Evolutionary conservation across 2,113 vertebrate species (phyloP), one percentile per base, ranked within the genome.

Genomic region (Hippocampus zosterae): DNA sequence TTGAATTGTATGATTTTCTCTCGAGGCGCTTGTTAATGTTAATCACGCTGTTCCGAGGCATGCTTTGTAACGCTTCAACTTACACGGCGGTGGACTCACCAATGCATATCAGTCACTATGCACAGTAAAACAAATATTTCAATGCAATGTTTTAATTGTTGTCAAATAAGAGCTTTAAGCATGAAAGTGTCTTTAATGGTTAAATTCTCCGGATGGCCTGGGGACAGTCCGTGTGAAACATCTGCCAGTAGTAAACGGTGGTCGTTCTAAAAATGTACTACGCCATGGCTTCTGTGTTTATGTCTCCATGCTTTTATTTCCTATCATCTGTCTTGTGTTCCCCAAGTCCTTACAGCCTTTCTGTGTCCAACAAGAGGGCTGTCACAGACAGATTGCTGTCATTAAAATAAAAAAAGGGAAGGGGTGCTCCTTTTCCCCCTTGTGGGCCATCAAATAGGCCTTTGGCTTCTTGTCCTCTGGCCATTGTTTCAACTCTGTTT

Each of bases 291-390:
- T 71, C 41, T 61, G 65, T 72, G 66, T 77, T 77, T 74, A 83
- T 72, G 72, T 76, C 69, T 57, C 29, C n/a, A 7, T 74, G 73
- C 53, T 70, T 72, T 66, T 81, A 74, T 81, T 82, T 80, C 64
- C 77, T 67, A 75, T 81, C 76, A 83, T 82, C 82, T 74, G 69
- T 79, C 69, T 83, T 74, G 12, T 59, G 66, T 67, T 84, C 67
- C 77, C 76, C 65, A 57, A 67, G 62, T 81, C 68, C 56, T 66
- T 57, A 63, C 40, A 57, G 52, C 52, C 74, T 67, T 37, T 68
- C 52, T 60, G 61, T 70, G 70, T 77, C 69, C 73, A 75, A 67
- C 48, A 67, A 57, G 62, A 66, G 29, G 69, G 73, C 63, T 15
- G 44, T 65, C 29, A 19, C 63, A 80, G 82, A 88, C 55, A 63